These are phyloP conservation scores for Drosophila suzukii DNA, from an alignment of 1,140 invertebrate species.

Conservation along the genomic window DNA sequence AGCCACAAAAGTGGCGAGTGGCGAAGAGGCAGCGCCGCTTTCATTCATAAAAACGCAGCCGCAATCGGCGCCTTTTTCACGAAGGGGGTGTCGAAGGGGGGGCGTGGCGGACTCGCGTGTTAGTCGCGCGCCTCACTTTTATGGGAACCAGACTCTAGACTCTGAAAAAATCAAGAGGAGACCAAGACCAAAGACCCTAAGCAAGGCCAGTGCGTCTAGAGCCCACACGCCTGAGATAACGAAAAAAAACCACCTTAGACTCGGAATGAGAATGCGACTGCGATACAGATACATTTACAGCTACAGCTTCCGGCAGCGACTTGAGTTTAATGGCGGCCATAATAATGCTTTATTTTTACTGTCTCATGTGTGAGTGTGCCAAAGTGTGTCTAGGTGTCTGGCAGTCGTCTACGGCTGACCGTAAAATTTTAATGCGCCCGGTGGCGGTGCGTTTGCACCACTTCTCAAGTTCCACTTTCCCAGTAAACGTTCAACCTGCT, in stretches of 20 bases:
- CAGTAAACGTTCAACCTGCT: neutral
- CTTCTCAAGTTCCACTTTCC: too few relatives aligned
- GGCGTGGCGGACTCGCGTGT: slow-evolving; percentile 49
- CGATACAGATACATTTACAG: slow-evolving; percentile 34
- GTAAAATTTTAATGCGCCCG: slow-evolving; percentile 74
- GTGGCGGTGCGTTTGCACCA: slow-evolving; percentile 13
- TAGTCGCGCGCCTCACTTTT: slow-evolving; percentile 62
- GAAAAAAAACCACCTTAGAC: neutral
- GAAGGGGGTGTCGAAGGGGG: slow-evolving; percentile 5
- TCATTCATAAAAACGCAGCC: slow-evolving; percentile 74
- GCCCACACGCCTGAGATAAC: slow-evolving; percentile 1
- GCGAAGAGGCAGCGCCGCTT: slow-evolving; percentile 15
- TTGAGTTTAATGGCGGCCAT: slow-evolving; percentile 72
- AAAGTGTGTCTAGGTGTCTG: slow-evolving; percentile 72
- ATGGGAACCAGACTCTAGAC: slow-evolving; percentile 26
- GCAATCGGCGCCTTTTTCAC: slow-evolving; percentile 18
- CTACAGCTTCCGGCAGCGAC: slow-evolving; percentile 62
- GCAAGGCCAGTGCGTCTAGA: slow-evolving; percentile 50
- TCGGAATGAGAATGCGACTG: neutral
- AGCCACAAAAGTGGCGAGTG: slow-evolving; percentile 38
- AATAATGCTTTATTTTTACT: slow-evolving; percentile 83
- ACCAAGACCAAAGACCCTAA: slow-evolving; percentile 13
- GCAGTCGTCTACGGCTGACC: slow-evolving; percentile 68
- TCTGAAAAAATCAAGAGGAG: slow-evolving; percentile 13
- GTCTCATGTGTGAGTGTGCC: slow-evolving; percentile 60